Percentiles rank a stretch among this genome's conserved stretches.
Conservation (phyloP, 2,797 vertebrate genomes). For the Heliangelus exortis region DNA sequence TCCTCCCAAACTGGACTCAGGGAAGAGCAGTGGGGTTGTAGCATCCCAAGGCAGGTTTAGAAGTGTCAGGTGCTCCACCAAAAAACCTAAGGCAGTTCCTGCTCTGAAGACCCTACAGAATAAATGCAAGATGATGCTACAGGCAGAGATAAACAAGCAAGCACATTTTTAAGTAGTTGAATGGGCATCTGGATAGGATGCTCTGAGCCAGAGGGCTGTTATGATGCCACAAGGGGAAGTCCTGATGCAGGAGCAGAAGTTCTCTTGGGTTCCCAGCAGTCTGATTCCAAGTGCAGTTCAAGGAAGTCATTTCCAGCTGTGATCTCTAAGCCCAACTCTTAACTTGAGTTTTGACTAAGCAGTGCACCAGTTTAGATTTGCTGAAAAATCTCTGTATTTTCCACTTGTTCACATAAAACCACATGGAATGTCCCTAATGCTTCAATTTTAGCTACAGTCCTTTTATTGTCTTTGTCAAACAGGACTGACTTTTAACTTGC, state of each 20-base stretch:
- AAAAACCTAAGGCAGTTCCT: background rate
- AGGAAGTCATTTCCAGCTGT: background rate
- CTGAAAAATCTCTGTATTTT: background rate
- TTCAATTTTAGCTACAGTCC: background rate
- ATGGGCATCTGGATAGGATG: background rate
- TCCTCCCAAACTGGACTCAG: background rate
- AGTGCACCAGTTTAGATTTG: background rate
- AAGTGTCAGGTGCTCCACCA: background rate
- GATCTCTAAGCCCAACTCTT: background rate
- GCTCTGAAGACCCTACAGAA: background rate
- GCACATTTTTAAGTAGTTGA: rapidly evolving
- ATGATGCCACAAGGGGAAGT: rapidly evolving
- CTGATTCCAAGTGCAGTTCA: background rate
- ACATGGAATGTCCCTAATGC: rapidly evolving
- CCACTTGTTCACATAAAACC: background rate
- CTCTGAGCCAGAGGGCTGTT: background rate
- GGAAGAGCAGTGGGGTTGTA: background rate
- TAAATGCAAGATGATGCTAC: background rate
- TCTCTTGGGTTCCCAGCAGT: background rate
- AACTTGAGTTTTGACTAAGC: background rate
- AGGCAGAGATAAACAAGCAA: background rate
- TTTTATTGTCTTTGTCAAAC: background rate
- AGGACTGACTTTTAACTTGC: background rate
- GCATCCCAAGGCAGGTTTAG: background rate
- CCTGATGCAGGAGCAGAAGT: background rate